Base-by-base conservation (phyloP, 2,113 vertebrate genomes). In the Perca schrenkii region DNA sequence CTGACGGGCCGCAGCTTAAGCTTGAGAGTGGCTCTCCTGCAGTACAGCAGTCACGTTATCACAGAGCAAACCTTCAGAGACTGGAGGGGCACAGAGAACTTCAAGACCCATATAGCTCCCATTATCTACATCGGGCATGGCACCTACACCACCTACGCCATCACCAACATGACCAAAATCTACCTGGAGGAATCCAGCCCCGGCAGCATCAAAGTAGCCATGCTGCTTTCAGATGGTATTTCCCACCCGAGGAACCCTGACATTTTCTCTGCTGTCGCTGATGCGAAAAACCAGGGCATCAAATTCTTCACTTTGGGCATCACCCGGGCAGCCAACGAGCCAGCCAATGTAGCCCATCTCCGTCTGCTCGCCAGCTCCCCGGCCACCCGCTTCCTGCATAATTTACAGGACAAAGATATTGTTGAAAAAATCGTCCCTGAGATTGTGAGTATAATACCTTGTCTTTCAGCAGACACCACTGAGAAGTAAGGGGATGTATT, bases 171-270 rank as follows among this genome's bases (percentile, higher is more conserved):
- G 86, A 98, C 97, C 62, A 95, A 93, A 74, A 95, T 98, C 58
- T 98, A 96, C 85, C 74, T 93, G 90, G 95, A 95, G 28, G 96
- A 98, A 89, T 96, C 96, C 17, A 95, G 68, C 47, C 86, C 63
- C 0, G 90, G 90, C 19, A 95, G 96, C 43, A 88, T 97, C 83
- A 97, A 95, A 91, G 94, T 97, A 54, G 96, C 96, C 0, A 2
- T 98, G 52, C 95, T 98, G 34, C 91, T 98, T 56, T 97, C 97
- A 0, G 96, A 98, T 57, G 97, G 97, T 7, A 92, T 95, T 21
- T 95, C 96, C 62, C 97, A 98, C 74, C 97, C 97, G 11, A 96
- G 96, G 89, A 98, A 97, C 79, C 97, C 97, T 13, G 97, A 98
- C 75, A 97, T 98, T 93, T 97, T 97, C 92, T 95, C 97, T n/a